A percentile compares a stretch with the other conserved stretches of the same genome.
These are phyloP conservation scores for Tarsius wallacei DNA, from an alignment of 2,797 vertebrate species.

Conservation along the genomic window DNA sequence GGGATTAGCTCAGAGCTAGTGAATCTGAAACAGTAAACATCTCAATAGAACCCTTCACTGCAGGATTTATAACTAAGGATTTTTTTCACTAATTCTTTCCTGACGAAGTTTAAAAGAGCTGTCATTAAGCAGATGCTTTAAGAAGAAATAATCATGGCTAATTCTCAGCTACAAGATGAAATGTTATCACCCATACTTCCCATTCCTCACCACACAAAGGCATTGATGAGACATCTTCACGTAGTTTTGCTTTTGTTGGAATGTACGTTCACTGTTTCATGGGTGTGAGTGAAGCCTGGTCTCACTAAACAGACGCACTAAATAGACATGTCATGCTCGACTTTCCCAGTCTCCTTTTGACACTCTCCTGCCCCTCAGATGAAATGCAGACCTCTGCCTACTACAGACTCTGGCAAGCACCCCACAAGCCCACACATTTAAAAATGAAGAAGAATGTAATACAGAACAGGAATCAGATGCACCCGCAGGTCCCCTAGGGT, in stretches of 20 bases:
- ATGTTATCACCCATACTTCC: background rate
- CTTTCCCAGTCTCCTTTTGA: background rate
- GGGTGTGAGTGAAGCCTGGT: background rate
- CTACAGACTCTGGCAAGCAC: background rate
- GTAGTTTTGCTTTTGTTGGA: conserved; percentile 27
- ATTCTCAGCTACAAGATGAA: conserved; percentile 63
- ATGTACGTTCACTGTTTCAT: background rate
- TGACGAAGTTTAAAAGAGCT: conserved; percentile 47
- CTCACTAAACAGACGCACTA: background rate
- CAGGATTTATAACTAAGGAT: conserved; percentile 47
- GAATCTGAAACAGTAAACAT: conserved; percentile 28
- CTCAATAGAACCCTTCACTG: conserved; percentile 34
- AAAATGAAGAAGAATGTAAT: background rate
- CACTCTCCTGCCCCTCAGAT: background rate
- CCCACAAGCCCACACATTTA: background rate
- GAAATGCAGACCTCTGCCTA: background rate
- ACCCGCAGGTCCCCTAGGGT: background rate
- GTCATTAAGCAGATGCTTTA: conserved; percentile 75
- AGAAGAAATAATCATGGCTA: conserved; percentile 73
- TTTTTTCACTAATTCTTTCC: conserved; percentile 57
- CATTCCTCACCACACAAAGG: conserved; percentile 41
- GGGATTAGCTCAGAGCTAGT: background rate
- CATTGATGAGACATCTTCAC: conserved; percentile 23
- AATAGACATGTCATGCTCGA: background rate
- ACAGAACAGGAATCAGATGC: background rate